Evolutionary conservation across 2,888 invertebrate genomes (phyloP).

Genomic region (Plagodis dolabraria): DNA sequence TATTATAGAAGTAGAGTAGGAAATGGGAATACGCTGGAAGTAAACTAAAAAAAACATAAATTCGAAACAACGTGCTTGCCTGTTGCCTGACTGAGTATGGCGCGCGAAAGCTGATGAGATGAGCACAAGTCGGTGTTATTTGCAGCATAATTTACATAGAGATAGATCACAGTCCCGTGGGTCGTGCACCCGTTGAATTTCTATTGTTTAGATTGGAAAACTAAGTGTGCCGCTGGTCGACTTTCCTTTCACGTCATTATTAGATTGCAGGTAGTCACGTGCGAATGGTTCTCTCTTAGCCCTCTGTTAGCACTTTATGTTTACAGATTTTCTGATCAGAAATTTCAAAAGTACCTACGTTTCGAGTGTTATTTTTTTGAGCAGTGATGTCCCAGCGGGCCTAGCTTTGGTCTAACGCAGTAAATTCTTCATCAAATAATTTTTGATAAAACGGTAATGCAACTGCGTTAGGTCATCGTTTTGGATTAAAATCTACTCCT

Average conservation of each 20-base stretch:
- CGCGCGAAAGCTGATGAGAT: slow-evolving; percentile 74
- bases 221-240: slow-evolving; percentile 75
- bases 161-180: slow-evolving; percentile 80
- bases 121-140: slow-evolving; percentile 78
- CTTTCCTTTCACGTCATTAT: slow-evolving; percentile 79
- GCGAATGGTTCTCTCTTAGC: slow-evolving; percentile 8
- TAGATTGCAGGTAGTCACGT: slow-evolving; percentile 59
- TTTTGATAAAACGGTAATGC: too few species aligned
- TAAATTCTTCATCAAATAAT: too few species aligned
- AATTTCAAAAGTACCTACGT: background rate
- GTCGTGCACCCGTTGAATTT: slow-evolving; percentile 82
- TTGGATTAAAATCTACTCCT: too few species aligned
- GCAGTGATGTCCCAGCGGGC: too few species aligned
- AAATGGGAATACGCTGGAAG: too few species aligned
- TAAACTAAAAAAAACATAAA: too few species aligned
- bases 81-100: slow-evolving; percentile 16
- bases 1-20: too few species aligned
- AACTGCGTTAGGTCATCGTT: too few species aligned
- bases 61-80: too few species aligned
- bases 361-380: background rate
- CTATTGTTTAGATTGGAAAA: slow-evolving; percentile 85
- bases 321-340: background rate
- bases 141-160: slow-evolving; percentile 84
- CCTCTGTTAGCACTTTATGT: background rate
- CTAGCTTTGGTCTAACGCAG: too few species aligned